These are phyloP conservation scores for Platycercus adscitus DNA, from an alignment of 2,113 vertebrate species.

Conservation along the genomic window DNA sequence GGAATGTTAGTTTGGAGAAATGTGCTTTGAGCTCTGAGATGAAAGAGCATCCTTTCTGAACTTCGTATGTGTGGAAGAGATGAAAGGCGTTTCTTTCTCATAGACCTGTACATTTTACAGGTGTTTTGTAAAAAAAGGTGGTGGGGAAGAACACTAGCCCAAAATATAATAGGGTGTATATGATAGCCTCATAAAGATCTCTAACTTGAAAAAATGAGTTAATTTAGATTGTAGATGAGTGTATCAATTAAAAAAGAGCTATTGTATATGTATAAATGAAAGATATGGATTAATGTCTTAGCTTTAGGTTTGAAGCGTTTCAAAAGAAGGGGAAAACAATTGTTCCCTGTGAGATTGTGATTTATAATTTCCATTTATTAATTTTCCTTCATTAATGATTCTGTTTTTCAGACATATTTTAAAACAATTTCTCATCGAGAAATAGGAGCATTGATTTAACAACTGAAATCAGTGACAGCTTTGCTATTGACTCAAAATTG, in stretches of 20 bases:
- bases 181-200: background rate
- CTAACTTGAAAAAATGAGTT: background rate
- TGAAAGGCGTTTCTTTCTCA: background rate
- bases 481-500: background rate
- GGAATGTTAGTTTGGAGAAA: background rate
- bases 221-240: background rate
- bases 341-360: background rate
- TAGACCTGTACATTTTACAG: background rate
- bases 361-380: background rate
- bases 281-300: background rate
- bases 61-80: background rate
- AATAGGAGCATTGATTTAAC: background rate
- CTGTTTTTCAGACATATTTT: background rate
- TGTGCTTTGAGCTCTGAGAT: background rate
- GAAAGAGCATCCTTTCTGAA: background rate
- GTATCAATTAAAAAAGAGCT: background rate
- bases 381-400: background rate
- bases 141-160: accelerated
- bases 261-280: background rate
- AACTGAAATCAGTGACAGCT: background rate
- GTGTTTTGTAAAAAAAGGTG: accelerated
- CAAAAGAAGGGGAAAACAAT: background rate
- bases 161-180: accelerated
- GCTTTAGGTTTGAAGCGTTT: background rate
- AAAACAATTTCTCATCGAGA: background rate